These are phyloP conservation scores for Cetonia aurata DNA, from an alignment of 2,888 invertebrate species.

Conservation along the genomic window DNA sequence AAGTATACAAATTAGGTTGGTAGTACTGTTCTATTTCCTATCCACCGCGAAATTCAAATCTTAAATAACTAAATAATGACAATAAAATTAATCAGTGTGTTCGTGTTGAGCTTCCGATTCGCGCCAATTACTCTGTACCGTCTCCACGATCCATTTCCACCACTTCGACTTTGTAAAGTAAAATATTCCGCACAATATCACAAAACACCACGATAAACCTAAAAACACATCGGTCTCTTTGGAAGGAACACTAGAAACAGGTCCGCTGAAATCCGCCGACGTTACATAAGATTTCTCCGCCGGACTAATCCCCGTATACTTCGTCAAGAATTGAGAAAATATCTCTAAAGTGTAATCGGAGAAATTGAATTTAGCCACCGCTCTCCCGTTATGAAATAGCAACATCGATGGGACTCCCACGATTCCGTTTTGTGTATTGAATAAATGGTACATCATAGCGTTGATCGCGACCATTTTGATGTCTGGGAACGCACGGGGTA, in stretches of 20 bases:
- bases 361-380: conserved; percentile 87
- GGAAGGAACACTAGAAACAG: conserved; percentile 82
- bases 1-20: conserved; percentile 18
- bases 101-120: conserved; percentile 88
- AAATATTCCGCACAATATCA: conserved; percentile 79
- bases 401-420: conserved; percentile 91
- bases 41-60: conserved; percentile 26
- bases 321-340: conserved; percentile 82
- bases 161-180: conserved; percentile 83
- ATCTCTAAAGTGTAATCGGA: conserved; percentile 83
- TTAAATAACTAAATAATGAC: conserved; percentile 29
- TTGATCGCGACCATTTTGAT: conserved; percentile 92
- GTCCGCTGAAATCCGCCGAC: conserved; percentile 83
- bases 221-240: conserved; percentile 86
- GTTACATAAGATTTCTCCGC: conserved; percentile 77
- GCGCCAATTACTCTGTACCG: conserved; percentile 87
- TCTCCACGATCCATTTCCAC: conserved; percentile 85
- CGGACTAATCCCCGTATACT: conserved; percentile 78
- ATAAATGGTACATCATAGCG: conserved; percentile 84
- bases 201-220: conserved; percentile 87
- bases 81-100: conserved; percentile 69
- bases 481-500: conserved; percentile 88
- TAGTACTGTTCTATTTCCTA: conserved; percentile 28
- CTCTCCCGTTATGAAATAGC: conserved; percentile 90
- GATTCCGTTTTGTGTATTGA: conserved; percentile 92